These are phyloP conservation scores for Xestia rhomboidea DNA, from an alignment of 2,888 invertebrate species.

Conservation along the genomic window DNA sequence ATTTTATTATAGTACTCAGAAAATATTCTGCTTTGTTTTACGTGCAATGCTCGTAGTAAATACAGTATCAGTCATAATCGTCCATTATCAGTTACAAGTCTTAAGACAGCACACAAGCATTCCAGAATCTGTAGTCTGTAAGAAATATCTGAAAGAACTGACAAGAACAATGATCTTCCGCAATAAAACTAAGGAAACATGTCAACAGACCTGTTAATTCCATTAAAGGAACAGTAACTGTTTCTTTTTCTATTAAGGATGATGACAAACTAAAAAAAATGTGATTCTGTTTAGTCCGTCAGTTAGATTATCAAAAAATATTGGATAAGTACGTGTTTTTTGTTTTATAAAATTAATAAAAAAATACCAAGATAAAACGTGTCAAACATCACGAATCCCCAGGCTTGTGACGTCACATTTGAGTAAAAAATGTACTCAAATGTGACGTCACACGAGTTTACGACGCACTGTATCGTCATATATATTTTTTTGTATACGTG, in stretches of 20 bases:
- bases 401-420: too few species aligned
- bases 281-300: too few species aligned
- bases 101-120: background rate
- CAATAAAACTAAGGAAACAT: slow-evolving; percentile 37
- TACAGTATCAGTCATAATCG: background rate
- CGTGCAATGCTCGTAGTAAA: background rate
- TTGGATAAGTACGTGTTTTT: too few species aligned
- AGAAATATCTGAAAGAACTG: slow-evolving; percentile 27
- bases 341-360: too few species aligned
- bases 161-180: slow-evolving; percentile 23
- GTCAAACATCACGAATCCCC: too few species aligned
- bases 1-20: background rate
- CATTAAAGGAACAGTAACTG: slow-evolving; percentile 37
- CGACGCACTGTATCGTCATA: too few species aligned
- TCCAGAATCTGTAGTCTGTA: background rate
- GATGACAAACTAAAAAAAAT: too few species aligned
- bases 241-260: background rate
- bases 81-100: background rate
- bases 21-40: background rate
- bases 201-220: slow-evolving; percentile 19
- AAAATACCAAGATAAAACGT: too few species aligned
- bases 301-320: too few species aligned
- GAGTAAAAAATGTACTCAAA: too few species aligned
- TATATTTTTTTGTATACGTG: too few species aligned
- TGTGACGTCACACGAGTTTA: too few species aligned